These are phyloP conservation scores for Hippolais icterina DNA, from an alignment of 2,113 vertebrate genomes.

Conservation along the genomic window DNA sequence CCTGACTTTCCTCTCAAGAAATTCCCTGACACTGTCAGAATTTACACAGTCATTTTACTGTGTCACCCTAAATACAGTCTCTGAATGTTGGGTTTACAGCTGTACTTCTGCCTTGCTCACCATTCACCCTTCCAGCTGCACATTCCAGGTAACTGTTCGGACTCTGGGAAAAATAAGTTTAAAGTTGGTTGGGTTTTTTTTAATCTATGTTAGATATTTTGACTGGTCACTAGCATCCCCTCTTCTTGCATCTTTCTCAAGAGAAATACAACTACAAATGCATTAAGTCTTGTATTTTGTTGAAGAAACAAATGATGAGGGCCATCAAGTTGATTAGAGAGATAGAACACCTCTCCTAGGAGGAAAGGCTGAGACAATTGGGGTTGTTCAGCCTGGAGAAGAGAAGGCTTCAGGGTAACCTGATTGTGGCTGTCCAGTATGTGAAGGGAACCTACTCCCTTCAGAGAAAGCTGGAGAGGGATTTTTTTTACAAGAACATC, in stretches of 20 bases:
- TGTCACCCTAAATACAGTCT: background rate
- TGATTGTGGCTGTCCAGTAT: background rate
- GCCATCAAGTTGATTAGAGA: background rate
- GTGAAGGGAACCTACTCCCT: background rate
- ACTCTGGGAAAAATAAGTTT: background rate
- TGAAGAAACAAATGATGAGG: background rate
- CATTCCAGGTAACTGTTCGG: background rate
- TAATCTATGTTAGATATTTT: background rate
- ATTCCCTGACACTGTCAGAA: background rate
- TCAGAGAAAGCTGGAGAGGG: background rate
- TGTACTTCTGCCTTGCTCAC: background rate
- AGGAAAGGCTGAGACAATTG: background rate
- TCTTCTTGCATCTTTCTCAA: background rate
- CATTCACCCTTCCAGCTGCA: background rate
- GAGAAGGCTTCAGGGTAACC: background rate
- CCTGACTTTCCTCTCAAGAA: background rate
- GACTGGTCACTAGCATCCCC: background rate
- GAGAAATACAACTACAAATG: background rate
- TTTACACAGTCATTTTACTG: background rate
- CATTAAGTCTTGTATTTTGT: background rate
- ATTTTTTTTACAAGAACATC: background rate
- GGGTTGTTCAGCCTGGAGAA: background rate
- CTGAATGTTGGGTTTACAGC: background rate
- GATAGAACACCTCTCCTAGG: background rate
- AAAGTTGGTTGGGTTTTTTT: background rate